Conservation (phyloP, 2,113 vertebrate species). For the Sylvicapra grimmia region DNA sequence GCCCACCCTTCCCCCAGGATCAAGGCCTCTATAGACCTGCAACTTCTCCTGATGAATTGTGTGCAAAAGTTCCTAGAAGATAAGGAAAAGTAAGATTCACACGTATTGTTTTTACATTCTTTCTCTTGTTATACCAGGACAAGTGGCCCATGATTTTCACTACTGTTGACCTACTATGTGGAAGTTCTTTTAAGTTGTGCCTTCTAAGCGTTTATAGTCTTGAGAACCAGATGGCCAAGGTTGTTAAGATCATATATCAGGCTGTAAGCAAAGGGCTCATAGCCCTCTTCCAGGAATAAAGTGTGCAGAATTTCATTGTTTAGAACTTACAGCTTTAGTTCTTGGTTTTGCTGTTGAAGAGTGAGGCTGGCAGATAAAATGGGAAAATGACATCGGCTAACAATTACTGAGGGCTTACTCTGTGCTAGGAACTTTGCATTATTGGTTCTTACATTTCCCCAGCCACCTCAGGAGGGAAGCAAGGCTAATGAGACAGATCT, state of each 20-base stretch:
- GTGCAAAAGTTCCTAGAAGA: neutral
- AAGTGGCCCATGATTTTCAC: neutral
- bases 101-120: neutral
- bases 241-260: neutral
- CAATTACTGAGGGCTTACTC: neutral
- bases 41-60: neutral
- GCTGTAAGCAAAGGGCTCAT: neutral
- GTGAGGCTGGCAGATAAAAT: neutral
- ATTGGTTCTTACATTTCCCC: neutral
- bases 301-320: neutral
- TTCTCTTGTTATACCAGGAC: neutral
- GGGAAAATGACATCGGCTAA: neutral
- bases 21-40: neutral
- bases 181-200: neutral
- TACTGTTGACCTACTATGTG: neutral
- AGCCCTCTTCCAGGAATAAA: neutral
- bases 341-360: slow-evolving; percentile 25
- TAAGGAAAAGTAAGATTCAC: neutral
- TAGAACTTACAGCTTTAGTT: neutral
- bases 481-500: neutral
- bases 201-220: neutral
- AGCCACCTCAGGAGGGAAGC: neutral
- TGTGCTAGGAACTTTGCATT: neutral
- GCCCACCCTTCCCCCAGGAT: neutral
- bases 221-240: neutral